These are phyloP conservation scores for Zoanthus sansibaricus DNA, from an alignment of 92 coral and sea anemone species.

Conservation along the genomic window DNA sequence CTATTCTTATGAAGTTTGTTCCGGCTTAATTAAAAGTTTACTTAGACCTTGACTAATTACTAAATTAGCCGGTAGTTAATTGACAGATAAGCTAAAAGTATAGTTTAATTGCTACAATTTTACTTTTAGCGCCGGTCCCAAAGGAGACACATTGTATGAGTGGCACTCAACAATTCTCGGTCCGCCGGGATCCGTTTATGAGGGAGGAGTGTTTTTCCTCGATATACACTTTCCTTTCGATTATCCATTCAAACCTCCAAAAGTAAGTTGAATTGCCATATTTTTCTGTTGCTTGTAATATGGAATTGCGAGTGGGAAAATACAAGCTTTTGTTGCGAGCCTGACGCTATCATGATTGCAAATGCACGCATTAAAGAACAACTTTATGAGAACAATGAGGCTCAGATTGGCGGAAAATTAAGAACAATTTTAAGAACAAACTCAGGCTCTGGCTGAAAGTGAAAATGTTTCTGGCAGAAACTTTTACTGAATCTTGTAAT, in stretches of 20 bases:
- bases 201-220: conserved; percentile 93
- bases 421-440: too few species aligned
- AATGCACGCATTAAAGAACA: too few species aligned
- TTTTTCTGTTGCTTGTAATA: background rate
- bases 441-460: too few species aligned
- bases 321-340: background rate
- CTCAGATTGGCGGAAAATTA: too few species aligned
- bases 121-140: conserved; percentile 87
- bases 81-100: too few species aligned
- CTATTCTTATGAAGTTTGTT: too few species aligned
- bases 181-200: conserved; percentile 93
- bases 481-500: too few species aligned
- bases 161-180: conserved; percentile 97
- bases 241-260: conserved; percentile 98
- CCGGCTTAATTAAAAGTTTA: too few species aligned
- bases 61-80: too few species aligned
- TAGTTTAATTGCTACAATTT: background rate
- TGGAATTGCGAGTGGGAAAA: background rate
- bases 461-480: too few species aligned
- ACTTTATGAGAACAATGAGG: too few species aligned
- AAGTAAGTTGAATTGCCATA: conserved; percentile 59
- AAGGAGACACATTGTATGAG: conserved; percentile 91
- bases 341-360: background rate
- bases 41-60: too few species aligned
- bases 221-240: conserved; percentile 94